These are phyloP conservation scores for Mythimna loreyi DNA, from an alignment of 2,888 invertebrate species.

Conservation along the genomic window DNA sequence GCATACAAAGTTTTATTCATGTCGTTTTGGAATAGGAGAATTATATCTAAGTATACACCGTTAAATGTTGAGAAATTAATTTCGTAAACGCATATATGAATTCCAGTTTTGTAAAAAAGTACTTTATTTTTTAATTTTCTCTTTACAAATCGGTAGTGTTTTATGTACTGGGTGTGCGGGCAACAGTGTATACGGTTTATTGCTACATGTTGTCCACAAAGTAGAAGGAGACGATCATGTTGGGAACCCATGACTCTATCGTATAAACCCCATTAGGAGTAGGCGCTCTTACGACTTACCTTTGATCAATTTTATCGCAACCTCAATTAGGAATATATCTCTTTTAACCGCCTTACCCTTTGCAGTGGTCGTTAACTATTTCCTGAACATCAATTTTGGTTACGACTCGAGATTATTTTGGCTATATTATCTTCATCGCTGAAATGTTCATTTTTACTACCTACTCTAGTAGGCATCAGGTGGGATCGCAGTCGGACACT, in stretches of 20 bases:
- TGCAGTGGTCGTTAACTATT: conserved; percentile 34
- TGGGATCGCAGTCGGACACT: too few relatives aligned
- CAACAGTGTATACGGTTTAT: not conserved
- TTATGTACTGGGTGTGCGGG: too few relatives aligned
- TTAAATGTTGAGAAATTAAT: too few relatives aligned
- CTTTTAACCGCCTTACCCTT: conserved; percentile 36
- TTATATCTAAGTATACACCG: too few relatives aligned
- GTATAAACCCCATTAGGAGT: conserved; percentile 1
- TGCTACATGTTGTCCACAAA: not conserved
- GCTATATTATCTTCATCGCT: conserved; percentile 17
- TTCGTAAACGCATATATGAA: too few relatives aligned
- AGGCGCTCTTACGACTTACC: conserved; percentile 25
- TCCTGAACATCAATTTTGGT: conserved; percentile 31
- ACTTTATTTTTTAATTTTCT: too few relatives aligned
- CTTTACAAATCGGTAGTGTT: too few relatives aligned
- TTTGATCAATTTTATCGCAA: conserved; percentile 63
- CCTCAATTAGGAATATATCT: conserved; percentile 56
- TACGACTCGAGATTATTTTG: conserved; percentile 26
- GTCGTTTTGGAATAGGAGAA: too few relatives aligned
- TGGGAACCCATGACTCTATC: not conserved
- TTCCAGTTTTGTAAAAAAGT: too few relatives aligned
- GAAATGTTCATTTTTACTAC: too few relatives aligned
- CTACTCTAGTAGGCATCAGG: too few relatives aligned
- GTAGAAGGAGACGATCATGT: not conserved
- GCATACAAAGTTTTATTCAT: too few relatives aligned